phyloP scores from a whole-genome alignment of 2,888 invertebrate species.

The Scaptomyza caliginosa region DNA sequence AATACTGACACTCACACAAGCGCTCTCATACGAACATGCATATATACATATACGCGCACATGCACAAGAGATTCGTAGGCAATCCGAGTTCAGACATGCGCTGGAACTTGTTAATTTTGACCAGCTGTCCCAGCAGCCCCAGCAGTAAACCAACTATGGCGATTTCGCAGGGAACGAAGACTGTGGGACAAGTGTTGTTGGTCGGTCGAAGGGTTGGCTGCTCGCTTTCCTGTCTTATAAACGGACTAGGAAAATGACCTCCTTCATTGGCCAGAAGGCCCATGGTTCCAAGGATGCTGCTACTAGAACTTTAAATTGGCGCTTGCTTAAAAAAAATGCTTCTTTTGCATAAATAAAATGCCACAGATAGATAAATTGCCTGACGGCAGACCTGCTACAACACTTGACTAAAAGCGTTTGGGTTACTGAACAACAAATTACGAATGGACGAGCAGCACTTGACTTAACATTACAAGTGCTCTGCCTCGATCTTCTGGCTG shows the following conservation, averaged over 20 bases:
- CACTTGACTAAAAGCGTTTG: constrained; percentile 42
- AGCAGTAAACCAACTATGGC: constrained; percentile 60
- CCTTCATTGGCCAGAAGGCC: background rate
- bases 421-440: constrained; percentile 44
- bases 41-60: constrained; percentile 9
- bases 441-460: constrained; percentile 45
- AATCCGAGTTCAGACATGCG: constrained; percentile 54
- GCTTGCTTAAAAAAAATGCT: constrained; percentile 55
- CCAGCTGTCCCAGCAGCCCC: constrained; percentile 75
- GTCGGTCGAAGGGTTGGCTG: constrained; percentile 49
- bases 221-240: constrained; percentile 51
- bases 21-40: constrained; percentile 17
- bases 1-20: constrained; percentile 29
- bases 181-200: constrained; percentile 43
- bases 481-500: constrained; percentile 42
- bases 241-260: constrained; percentile 20
- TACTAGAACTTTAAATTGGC: constrained; percentile 58
- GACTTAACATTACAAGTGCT: constrained; percentile 52
- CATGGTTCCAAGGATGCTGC: constrained; percentile 33
- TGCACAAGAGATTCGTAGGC: constrained; percentile 26
- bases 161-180: constrained; percentile 7
- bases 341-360: constrained; percentile 74
- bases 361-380: constrained; percentile 58
- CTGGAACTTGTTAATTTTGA: constrained; percentile 78
- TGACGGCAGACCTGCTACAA: constrained; percentile 22